Evolutionary conservation across 1,140 invertebrate species (phyloP).

Genomic region (Drosophila neocordata): DNA sequence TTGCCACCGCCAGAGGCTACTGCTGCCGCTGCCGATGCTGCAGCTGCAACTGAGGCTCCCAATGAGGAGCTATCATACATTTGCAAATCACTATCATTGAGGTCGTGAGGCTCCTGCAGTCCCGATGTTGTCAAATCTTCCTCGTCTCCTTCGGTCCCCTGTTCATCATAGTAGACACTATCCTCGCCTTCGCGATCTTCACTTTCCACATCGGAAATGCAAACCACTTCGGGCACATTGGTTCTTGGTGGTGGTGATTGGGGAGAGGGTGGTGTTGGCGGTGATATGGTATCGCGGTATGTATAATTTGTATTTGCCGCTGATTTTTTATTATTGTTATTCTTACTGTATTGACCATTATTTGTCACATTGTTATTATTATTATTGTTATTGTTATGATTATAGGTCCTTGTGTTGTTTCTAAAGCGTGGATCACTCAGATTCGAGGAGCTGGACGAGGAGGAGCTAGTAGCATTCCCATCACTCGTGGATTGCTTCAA

Average conservation of each 20-base stretch:
- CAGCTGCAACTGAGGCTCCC: constrained; percentile 15
- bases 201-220: constrained; percentile 45
- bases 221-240: constrained; percentile 33
- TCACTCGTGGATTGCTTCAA: constrained; percentile 25
- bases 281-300: constrained; percentile 60
- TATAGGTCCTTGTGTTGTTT: constrained; percentile 14
- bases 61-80: constrained; percentile 27
- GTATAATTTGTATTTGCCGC: constrained; percentile 33
- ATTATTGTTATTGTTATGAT: constrained; percentile 31
- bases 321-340: constrained; percentile 38
- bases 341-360: constrained; percentile 45
- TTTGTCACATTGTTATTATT: constrained; percentile 45
- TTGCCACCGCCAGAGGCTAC: constrained; percentile 19
- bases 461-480: background rate
- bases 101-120: constrained; percentile 25
- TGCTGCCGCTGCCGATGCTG: constrained; percentile 35
- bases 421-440: background rate
- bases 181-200: constrained; percentile 33
- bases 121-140: constrained; percentile 24
- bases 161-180: constrained; percentile 53
- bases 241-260: constrained; percentile 44
- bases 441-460: background rate
- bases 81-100: constrained; percentile 22
- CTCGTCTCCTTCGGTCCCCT: constrained; percentile 60
- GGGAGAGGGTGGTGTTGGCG: constrained; percentile 51